Evolutionary conservation across 2,113 vertebrate species (phyloP), one percentile per base, ranked within the genome.

Genomic region (Theristicus caerulescens): DNA sequence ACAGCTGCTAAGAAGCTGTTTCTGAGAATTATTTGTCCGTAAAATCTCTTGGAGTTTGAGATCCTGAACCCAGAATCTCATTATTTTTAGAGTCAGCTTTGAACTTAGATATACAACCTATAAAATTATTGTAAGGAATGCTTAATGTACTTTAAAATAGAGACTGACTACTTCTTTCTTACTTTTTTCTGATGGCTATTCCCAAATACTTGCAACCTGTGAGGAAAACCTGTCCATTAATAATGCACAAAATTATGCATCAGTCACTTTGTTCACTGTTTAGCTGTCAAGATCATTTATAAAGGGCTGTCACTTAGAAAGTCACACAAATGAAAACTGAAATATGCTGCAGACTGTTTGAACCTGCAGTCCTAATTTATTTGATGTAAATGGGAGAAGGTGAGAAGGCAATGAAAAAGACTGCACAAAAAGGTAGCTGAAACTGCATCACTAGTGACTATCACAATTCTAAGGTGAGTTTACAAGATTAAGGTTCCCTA

Each of bases 51-150:
- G 16, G 47, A 84, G 21, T 83, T 79, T 58, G 65, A 94, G 42
- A 78, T 5, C 9, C 40, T 76, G 36, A 84, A 92, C n/a, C 5
- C 25, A 82, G 88, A 92, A 84, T 82, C 36, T 91, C 57, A 65
- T 85, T 95, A 90, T 54, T 91, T 95, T 93, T 82, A 72, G 65
- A 82, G 62, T 89, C 65, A 96, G 36, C 36, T 94, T 79, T 87
- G 57, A 94, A 85, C 34, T 69, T 79, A 51, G 26, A 71, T 83
- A 61, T 6, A 32, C 12, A 61, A 86, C 8, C 24, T 87, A 49
- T 49, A 72, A 78, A 77, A 84, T 49, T 76, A 72, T 74, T 57
- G 19, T 47, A 74, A 92, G 22, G 34, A 74, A 67, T 64, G 3
- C 3, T 79, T 84, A 79, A 87, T 46, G 16, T 72, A 66, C 27